Conservation (phyloP, 2,888 invertebrate genomes). For the Sphaeridia pumilis region DNA sequence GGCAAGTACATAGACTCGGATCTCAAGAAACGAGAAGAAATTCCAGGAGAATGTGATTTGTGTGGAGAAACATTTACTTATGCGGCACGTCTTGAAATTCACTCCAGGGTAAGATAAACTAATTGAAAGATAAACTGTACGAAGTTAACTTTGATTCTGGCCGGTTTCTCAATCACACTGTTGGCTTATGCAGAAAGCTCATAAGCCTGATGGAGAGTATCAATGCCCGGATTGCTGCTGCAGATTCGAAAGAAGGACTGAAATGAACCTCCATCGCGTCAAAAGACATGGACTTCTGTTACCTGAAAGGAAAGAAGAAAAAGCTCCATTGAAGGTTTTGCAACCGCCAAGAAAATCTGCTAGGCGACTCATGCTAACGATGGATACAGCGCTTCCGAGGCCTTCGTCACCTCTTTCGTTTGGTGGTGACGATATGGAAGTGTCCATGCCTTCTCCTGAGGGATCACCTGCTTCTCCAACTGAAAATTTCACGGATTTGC, state of each 20-base stretch:
- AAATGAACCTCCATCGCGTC: constrained; percentile 9
- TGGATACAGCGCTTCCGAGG: no score
- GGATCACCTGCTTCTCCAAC: no score
- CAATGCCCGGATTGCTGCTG: constrained; percentile 7
- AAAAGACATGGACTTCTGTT: constrained; percentile 9
- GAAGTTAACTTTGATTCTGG: background rate
- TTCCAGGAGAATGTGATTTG: constrained; percentile 6
- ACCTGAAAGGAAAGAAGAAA: constrained; percentile 5
- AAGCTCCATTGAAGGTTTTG: no score
- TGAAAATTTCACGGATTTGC: no score
- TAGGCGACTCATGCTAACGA: background rate
- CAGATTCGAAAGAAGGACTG: background rate
- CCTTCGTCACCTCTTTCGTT: no score
- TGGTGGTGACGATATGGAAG: no score
- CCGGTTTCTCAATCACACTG: background rate
- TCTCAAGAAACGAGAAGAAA: background rate
- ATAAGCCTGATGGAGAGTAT: constrained; percentile 3
- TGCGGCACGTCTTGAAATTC: background rate
- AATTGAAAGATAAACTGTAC: background rate
- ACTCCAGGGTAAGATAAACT: constrained; percentile 1
- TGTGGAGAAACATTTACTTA: constrained; percentile 13
- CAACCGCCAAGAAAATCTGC: no score
- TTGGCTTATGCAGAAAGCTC: constrained; percentile 10
- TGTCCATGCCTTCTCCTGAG: no score
- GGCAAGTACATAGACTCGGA: constrained; percentile 1